Evolutionary conservation across 2,888 invertebrate species (phyloP).

Genomic region (Eulithis prunata): DNA sequence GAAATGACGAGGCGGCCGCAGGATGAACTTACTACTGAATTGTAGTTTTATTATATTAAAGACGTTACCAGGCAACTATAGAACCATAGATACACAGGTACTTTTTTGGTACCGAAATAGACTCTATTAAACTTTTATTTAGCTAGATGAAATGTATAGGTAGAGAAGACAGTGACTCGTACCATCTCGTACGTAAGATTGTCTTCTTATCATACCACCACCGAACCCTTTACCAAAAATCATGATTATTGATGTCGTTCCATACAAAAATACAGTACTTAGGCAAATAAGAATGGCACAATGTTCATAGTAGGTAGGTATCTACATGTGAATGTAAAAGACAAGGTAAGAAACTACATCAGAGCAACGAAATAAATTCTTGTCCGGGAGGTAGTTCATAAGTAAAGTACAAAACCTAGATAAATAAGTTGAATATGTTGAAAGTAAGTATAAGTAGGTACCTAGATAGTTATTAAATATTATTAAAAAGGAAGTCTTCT

Average conservation of each 20-base stretch:
- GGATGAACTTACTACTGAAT: constrained; percentile 94
- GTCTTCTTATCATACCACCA: neutral
- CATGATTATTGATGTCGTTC: neutral
- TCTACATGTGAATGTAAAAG: neutral
- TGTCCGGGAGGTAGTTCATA: constrained; percentile 12
- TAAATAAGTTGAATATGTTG: neutral
- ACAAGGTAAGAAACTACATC: neutral
- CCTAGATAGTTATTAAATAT: neutral
- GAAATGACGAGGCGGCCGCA: constrained; percentile 94
- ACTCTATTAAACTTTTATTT: neutral
- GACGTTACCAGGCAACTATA: constrained; percentile 8
- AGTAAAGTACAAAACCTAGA: constrained; percentile 27
- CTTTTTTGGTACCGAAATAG: neutral
- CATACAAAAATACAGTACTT: neutral
- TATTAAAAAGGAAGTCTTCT: no score
- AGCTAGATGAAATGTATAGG: neutral
- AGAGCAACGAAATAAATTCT: constrained; percentile 24
- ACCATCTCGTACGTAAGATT: neutral
- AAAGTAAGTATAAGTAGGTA: neutral
- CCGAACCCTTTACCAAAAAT: neutral
- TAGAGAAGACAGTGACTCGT: neutral
- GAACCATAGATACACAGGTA: neutral
- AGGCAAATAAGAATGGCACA: no score
- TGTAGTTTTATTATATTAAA: constrained; percentile 71
- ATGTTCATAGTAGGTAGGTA: no score